Evolutionary conservation across 2,888 invertebrate genomes (phyloP).

Genomic region (Hemicrepidius hirtus): DNA sequence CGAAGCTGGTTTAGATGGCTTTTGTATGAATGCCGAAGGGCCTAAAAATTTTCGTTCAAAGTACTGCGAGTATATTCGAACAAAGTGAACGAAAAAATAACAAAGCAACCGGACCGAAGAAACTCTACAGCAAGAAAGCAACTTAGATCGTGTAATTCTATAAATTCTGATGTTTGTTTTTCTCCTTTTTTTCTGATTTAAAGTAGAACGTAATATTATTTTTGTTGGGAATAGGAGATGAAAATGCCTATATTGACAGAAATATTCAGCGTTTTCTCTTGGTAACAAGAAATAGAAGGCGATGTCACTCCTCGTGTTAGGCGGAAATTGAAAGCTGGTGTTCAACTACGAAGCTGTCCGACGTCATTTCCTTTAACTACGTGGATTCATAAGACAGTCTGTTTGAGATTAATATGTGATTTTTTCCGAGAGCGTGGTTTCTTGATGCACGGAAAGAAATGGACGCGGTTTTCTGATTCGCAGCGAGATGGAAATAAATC

Average conservation of each 20-base stretch:
- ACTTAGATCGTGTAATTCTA: conserved; percentile 30
- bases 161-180: conserved; percentile 22
- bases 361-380: conserved; percentile 46
- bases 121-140: conserved; percentile 26
- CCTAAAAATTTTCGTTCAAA: conserved; percentile 14
- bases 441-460: conserved; percentile 12
- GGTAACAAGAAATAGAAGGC: conserved; percentile 33
- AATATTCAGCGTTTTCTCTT: conserved; percentile 17
- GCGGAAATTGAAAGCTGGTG: conserved; percentile 56
- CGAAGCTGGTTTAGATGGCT: conserved; percentile 25
- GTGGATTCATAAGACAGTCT: conserved; percentile 26
- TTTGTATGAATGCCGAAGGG: conserved; percentile 25
- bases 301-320: conserved; percentile 29
- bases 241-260: conserved; percentile 25
- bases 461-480: conserved; percentile 2
- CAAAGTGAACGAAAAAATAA: conserved; percentile 32
- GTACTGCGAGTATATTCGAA: conserved; percentile 20
- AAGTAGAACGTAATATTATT: conserved; percentile 10
- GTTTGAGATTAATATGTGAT: conserved; percentile 26
- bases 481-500: neutral
- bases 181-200: neutral
- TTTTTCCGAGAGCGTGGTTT: conserved; percentile 28
- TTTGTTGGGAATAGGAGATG: conserved; percentile 1
- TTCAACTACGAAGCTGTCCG: conserved; percentile 43
- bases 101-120: conserved; percentile 22